A percentile compares a stretch with the other conserved stretches of the same genome.
These are phyloP conservation scores for Thymelicus acteon DNA, from an alignment of 2,888 invertebrate genomes.

Conservation along the genomic window DNA sequence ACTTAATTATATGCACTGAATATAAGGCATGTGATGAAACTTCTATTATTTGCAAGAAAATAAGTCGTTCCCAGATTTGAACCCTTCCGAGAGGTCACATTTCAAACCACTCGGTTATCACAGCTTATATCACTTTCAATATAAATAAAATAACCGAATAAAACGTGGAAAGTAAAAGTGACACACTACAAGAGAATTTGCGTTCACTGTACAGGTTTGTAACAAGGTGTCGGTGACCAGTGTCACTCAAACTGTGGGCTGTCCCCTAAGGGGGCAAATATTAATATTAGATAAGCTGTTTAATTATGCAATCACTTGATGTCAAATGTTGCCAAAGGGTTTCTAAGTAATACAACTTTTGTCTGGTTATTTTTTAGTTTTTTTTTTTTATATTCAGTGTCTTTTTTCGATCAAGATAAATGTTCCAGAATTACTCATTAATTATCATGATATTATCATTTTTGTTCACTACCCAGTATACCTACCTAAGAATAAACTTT, in stretches of 20 bases:
- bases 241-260: background rate
- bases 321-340: background rate
- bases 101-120: conserved; percentile 5
- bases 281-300: background rate
- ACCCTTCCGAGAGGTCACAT: conserved; percentile 6
- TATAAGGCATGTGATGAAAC: background rate
- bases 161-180: conserved; percentile 15
- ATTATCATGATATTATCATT: no score
- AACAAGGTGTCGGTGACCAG: conserved; percentile 4
- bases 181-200: conserved; percentile 10
- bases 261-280: background rate
- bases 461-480: no score
- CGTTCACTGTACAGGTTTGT: conserved; percentile 11
- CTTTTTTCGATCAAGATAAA: no score
- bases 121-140: conserved; percentile 12
- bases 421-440: no score
- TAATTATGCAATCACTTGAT: background rate
- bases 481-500: no score
- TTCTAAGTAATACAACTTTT: no score
- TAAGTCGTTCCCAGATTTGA: background rate
- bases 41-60: background rate
- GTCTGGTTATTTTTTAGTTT: no score
- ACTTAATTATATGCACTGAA: no score
- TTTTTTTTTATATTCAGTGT: no score
- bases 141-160: conserved; percentile 14